A percentile compares a stretch with the other conserved stretches of the same genome.
These are phyloP conservation scores for Girardinichthys multiradiatus DNA, from an alignment of 2,113 vertebrate species.

Conservation along the genomic window DNA sequence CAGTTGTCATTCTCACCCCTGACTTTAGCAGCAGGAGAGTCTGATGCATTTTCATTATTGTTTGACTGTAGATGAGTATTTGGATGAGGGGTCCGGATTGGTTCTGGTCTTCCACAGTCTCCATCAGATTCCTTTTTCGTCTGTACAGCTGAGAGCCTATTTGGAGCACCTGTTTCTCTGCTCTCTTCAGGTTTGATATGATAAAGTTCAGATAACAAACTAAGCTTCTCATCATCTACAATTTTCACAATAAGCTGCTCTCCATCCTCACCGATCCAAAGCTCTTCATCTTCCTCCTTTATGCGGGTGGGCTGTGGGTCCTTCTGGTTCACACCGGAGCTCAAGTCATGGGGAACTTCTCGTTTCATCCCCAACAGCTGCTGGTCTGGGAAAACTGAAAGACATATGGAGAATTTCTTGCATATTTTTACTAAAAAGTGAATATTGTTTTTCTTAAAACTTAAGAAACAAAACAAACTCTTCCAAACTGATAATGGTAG, in stretches of 20 bases:
- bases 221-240: conserved; percentile 8
- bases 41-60: not conserved
- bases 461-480: too few relatives aligned
- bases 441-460: too few relatives aligned
- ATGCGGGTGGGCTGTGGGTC: not conserved
- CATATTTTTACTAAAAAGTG: too few relatives aligned
- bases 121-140: conserved; percentile 2
- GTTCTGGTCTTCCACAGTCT: conserved; percentile 14
- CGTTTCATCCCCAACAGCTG: not conserved
- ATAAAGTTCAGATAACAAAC: not conserved
- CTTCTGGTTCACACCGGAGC: not conserved
- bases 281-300: conserved; percentile 1
- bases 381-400: not conserved
- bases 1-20: conserved; percentile 2
- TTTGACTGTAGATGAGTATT: not conserved
- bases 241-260: conserved; percentile 3
- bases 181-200: conserved; percentile 6
- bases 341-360: not conserved
- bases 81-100: not conserved
- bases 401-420: not conserved
- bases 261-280: not conserved
- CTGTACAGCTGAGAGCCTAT: conserved; percentile 4
- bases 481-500: too few relatives aligned
- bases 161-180: not conserved
- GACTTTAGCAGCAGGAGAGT: conserved; percentile 3